Conservation (phyloP, 2,888 invertebrate species). For the Plebejus melissa region DNA sequence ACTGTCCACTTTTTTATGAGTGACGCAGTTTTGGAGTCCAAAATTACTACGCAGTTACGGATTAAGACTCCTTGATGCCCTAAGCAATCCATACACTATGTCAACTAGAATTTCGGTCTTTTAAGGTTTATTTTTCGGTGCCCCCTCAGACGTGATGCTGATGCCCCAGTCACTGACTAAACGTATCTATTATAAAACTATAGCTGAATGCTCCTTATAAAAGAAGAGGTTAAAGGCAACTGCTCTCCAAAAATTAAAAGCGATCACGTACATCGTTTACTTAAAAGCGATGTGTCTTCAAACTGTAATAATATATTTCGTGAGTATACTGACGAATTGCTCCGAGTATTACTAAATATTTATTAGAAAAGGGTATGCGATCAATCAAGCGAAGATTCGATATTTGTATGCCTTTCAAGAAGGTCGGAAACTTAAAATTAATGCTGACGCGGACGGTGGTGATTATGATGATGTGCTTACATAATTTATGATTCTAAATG, state of each 20-base stretch:
- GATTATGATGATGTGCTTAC: not conserved
- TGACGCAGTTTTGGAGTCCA: too few relatives aligned
- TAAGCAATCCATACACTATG: too few relatives aligned
- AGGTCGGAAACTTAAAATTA: not conserved
- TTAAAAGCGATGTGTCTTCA: conserved; percentile 46
- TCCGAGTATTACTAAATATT: conserved; percentile 68
- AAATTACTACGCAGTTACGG: too few relatives aligned
- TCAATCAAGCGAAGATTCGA: conserved; percentile 53
- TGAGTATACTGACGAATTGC: conserved; percentile 68
- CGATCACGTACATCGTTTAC: conserved; percentile 15
- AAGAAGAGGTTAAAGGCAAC: not conserved
- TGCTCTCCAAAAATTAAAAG: not conserved
- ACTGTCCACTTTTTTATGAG: too few relatives aligned
- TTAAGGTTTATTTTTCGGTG: too few relatives aligned
- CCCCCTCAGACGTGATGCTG: too few relatives aligned
- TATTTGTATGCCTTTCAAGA: conserved; percentile 12
- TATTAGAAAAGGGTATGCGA: conserved; percentile 65
- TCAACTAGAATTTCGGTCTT: too few relatives aligned
- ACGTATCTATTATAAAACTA: too few relatives aligned
- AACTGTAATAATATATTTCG: conserved; percentile 64
- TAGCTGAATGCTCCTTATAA: too few relatives aligned
- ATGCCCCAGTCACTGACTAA: too few relatives aligned
- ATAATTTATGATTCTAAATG: too few relatives aligned
- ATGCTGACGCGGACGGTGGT: not conserved
- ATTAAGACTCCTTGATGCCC: too few relatives aligned